Base-by-base conservation (phyloP, 1,140 invertebrate species). In the Stegodyphus dumicola region DNA sequence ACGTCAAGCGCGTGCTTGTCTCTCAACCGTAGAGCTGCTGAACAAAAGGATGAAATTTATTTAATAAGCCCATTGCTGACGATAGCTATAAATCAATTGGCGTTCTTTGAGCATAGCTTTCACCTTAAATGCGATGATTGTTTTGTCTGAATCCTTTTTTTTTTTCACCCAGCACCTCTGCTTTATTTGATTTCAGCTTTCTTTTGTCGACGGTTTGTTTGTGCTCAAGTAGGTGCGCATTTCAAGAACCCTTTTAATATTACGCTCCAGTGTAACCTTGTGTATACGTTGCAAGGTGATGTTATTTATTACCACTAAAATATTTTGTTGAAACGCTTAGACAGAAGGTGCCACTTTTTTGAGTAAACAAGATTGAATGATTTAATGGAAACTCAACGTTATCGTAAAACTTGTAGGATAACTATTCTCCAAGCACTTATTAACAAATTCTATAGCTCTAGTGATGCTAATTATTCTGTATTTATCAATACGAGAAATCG, bases 21-120 rank as follows among this genome's bases (percentile, higher is more conserved):
- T n/a, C 79, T 83, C 70, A 83, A 66, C 70, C 79, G 13, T 83
- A 74, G 11, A 48, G 9, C 17, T 13, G 53, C 18, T 48, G 69
- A 73, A 75, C 71, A 83, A 75, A 83, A 53, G 79, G 60, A 80
- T 71, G 67, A 64, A 48, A 66, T 83, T 83, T 83, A 74, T 74
- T 66, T 83, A 65, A 54, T 83, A 65, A 52, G 67, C 70, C 64
- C 64, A 6, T 52, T 66, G 15, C 18, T 53, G 17, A 79, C 15
- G 48, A 60, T 17, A 49, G 49, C 48, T 48, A 51, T 73, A 81
- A 73, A 73, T 81, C 67, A 81, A 60, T 73, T 17, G 69, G 60
- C 18, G 56, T n/a, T 71, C 53, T 60, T 76, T 74, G 52, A 60
- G 17, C 17, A 18, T 73, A 71, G 67, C 33, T 9, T 60, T 73